Base-by-base conservation (phyloP, 2,797 vertebrate species). In the Apogon talboti region DNA sequence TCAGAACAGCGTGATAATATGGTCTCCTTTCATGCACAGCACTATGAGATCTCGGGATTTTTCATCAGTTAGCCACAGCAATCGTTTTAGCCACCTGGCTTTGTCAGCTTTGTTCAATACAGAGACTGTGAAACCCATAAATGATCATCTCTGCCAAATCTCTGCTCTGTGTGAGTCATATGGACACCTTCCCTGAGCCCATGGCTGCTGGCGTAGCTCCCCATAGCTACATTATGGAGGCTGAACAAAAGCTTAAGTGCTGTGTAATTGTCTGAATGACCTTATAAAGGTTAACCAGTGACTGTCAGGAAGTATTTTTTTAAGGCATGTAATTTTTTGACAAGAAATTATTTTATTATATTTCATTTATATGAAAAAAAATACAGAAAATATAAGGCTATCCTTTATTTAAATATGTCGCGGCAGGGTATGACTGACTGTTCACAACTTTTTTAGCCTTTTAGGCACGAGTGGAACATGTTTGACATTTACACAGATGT, bases 401-500 rank as follows among this genome's bases (percentile, higher is more conserved):
- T 66, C 37, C 60, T 68, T 41, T 14, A 13, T 52, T 72, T 48
- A 84, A 78, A 62, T 21, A 30, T 24, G 62, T 49, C 44, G 50
- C 78, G 74, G 62, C 72, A 51, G 73, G 81, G 66, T 68, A 15
- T 65, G 63, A 71, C 47, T 57, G 42, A 74, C 51, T 50, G 43
- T 54, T 72, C 57, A 35, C 28, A 45, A 73, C 67, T 47, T 50
- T 79, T 79, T 61, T 45, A 74, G 56, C 75, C 81, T 65, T 66
- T 75, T 16, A 63, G 73, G 67, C 75, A 70, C 14, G 37, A 68
- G 66, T 63, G 53, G 54, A 63, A 70, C 70, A 68, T 49, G 52
- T 83, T 42, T 85, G 86, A 89, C 82, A 84, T 81, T 87, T 83
- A 71, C 76, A 82, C 46, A 70, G 60, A 90, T 82, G 65, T 78